Evolutionary conservation across 2,797 vertebrate species (phyloP).

Genomic region (Dendrocincla tyrannina): DNA sequence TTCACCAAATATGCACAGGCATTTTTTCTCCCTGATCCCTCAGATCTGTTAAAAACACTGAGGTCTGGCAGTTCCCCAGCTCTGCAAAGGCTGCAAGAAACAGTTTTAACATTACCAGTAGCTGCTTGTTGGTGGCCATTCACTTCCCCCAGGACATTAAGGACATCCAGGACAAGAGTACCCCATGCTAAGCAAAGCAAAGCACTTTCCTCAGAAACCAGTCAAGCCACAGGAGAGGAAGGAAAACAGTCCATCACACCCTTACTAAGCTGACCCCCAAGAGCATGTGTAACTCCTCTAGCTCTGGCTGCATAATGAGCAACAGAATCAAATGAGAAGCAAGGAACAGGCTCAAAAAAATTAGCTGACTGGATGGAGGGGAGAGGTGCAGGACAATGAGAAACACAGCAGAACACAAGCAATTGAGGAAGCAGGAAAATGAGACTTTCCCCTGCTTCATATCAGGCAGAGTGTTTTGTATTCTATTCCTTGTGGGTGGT

Average conservation of each 20-base stretch:
- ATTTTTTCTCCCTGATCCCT: slow-evolving; percentile 4
- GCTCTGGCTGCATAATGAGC: not conserved
- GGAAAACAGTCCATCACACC: not conserved
- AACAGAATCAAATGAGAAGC: not conserved
- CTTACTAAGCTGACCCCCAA: not conserved
- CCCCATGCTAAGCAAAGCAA: not conserved
- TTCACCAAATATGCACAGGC: not conserved
- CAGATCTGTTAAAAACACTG: slow-evolving; percentile 6
- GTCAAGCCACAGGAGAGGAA: not conserved
- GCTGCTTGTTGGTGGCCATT: not conserved
- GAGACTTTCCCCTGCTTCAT: not conserved
- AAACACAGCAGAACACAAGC: not conserved
- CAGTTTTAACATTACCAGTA: not conserved
- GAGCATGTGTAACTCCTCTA: not conserved
- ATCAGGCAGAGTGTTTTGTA: not conserved
- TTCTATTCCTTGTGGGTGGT: accelerated
- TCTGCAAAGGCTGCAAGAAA: not conserved
- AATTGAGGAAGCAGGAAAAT: not conserved
- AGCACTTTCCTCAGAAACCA: not conserved
- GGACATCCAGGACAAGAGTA: not conserved
- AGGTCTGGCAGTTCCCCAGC: slow-evolving; percentile 23
- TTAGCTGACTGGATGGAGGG: not conserved
- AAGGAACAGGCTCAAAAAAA: not conserved
- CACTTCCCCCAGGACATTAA: not conserved
- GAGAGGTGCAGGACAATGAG: not conserved